These are phyloP conservation scores for Sebastes reedi DNA, from an alignment of 2,797 vertebrate species.

Conservation along the genomic window DNA sequence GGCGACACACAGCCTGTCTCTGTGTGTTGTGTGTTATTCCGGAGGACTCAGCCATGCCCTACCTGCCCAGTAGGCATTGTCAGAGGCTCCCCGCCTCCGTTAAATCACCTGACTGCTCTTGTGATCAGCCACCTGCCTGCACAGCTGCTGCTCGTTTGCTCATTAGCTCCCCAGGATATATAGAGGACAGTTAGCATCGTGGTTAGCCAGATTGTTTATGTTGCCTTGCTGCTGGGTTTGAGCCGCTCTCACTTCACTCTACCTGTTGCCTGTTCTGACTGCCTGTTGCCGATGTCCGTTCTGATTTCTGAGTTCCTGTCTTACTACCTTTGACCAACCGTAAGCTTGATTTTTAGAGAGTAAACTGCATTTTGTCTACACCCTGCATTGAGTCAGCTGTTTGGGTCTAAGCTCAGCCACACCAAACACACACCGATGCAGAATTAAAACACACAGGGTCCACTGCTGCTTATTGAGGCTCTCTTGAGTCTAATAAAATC, in stretches of 20 bases:
- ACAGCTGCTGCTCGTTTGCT: conserved; percentile 64
- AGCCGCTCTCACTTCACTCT: not conserved
- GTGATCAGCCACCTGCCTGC: conserved; percentile 67
- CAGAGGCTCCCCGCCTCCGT: conserved; percentile 27
- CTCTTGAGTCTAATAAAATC: not conserved
- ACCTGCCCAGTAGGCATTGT: conserved; percentile 28
- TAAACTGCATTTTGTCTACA: not conserved
- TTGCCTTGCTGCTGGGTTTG: not conserved
- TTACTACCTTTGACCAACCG: not conserved
- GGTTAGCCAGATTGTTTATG: conserved; percentile 30
- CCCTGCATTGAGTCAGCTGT: not conserved
- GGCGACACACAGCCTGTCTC: not conserved
- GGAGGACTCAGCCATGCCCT: conserved; percentile 29
- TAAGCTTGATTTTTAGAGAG: not conserved
- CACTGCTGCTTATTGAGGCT: not conserved
- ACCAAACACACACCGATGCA: not conserved
- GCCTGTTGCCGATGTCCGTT: conserved; percentile 12
- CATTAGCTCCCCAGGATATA: conserved; percentile 47
- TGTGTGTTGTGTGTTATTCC: conserved; percentile 4
- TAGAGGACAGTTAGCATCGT: conserved; percentile 25
- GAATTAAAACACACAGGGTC: not conserved
- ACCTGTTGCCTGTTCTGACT: conserved; percentile 25
- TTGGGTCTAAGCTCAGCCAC: not conserved
- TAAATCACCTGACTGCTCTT: conserved; percentile 55
- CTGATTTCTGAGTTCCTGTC: not conserved